A percentile compares a stretch with the other conserved stretches of the same genome.
These are phyloP conservation scores for Bombus waltoni DNA, from an alignment of 1,140 invertebrate species.

Conservation along the genomic window DNA sequence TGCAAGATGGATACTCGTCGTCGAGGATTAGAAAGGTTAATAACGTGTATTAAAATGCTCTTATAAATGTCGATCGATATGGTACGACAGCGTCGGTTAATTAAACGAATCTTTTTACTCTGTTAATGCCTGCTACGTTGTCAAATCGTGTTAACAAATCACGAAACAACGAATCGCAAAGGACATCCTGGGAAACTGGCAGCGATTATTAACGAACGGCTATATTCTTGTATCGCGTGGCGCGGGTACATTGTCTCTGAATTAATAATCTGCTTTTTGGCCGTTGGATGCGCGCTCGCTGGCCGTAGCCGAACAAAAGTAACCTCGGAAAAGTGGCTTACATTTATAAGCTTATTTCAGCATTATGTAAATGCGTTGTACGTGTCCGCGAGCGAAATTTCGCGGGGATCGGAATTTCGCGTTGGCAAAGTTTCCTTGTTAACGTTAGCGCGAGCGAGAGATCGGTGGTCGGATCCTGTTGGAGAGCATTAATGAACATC, in stretches of 20 bases:
- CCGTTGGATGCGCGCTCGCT: not conserved
- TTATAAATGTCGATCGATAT: too few relatives aligned
- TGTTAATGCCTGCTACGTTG: not conserved
- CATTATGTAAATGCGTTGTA: conserved; percentile 23
- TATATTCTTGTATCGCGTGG: not conserved
- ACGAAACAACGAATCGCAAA: not conserved
- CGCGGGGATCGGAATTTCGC: conserved; percentile 31
- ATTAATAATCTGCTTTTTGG: not conserved
- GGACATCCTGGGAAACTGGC: not conserved
- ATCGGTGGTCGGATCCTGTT: not conserved
- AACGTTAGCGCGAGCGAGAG: not conserved
- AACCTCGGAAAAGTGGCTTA: conserved; percentile 30
- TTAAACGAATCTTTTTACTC: too few relatives aligned
- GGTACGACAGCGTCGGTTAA: too few relatives aligned
- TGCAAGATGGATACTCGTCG: too few relatives aligned
- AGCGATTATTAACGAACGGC: not conserved
- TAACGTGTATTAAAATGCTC: too few relatives aligned
- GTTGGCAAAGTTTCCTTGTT: conserved; percentile 42
- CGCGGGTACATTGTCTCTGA: not conserved
- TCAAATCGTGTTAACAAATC: not conserved
- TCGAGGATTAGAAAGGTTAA: too few relatives aligned
- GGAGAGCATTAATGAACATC: conserved; percentile 50
- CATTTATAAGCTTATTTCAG: conserved; percentile 24
- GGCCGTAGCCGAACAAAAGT: not conserved
- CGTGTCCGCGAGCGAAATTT: not conserved